Conservation (phyloP, 2,888 invertebrate genomes). For the Athrips mouffetella region DNA sequence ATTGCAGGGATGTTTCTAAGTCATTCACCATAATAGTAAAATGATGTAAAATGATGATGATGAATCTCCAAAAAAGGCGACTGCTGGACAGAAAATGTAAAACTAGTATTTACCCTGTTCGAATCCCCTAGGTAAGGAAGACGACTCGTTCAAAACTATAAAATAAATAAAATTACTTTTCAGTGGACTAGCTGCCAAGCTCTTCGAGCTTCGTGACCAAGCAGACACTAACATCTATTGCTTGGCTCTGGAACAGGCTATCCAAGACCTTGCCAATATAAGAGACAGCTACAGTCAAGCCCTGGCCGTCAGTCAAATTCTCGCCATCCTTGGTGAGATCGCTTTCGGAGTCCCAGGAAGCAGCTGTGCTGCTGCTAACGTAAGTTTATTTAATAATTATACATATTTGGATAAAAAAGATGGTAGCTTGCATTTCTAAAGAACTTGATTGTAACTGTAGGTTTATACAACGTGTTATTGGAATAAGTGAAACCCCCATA, state of each 20-base stretch:
- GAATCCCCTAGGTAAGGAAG: too few relatives aligned
- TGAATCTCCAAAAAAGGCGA: too few relatives aligned
- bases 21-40: too few relatives aligned
- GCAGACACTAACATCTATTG: slow-evolving; percentile 42
- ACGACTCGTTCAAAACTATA: too few relatives aligned
- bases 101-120: too few relatives aligned
- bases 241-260: slow-evolving; percentile 30
- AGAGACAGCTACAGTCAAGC: slow-evolving; percentile 34
- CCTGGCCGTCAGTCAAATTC: slow-evolving; percentile 34
- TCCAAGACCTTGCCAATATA: slow-evolving; percentile 38
- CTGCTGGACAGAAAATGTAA: too few relatives aligned
- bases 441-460: background rate
- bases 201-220: slow-evolving; percentile 37
- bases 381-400: slow-evolving; percentile 32
- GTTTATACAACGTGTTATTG: too few relatives aligned
- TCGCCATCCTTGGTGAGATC: slow-evolving; percentile 39
- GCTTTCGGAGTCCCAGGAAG: slow-evolving; percentile 50
- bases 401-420: too few relatives aligned
- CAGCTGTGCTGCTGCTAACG: slow-evolving; percentile 47
- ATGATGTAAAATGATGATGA: too few relatives aligned
- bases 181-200: slow-evolving; percentile 33
- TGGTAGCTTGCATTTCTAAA: too few relatives aligned
- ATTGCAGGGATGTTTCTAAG: too few relatives aligned
- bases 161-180: slow-evolving; percentile 19
- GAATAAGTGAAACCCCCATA: background rate